Evolutionary conservation across 2,888 invertebrate genomes (phyloP).

Genomic region (Taphrorychus bicolor): DNA sequence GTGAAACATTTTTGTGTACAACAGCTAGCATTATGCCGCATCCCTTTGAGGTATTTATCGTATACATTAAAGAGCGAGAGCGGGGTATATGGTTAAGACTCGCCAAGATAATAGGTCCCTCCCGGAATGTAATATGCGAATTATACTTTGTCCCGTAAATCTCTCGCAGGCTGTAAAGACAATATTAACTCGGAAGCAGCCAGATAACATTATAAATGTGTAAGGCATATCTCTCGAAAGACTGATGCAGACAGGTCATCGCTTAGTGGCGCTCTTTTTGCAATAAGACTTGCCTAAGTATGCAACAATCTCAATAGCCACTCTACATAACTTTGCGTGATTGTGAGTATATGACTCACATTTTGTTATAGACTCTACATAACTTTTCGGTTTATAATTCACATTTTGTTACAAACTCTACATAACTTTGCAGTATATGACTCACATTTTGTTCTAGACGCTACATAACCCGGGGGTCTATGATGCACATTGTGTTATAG

Average conservation of each 20-base stretch:
- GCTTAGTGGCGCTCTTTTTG: constrained; percentile 10
- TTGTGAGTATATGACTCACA: too few species aligned
- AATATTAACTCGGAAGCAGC: constrained; percentile 55
- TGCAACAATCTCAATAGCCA: too few species aligned
- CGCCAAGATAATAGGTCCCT: constrained; percentile 40
- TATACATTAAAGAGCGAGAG: constrained; percentile 37
- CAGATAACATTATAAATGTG: constrained; percentile 43
- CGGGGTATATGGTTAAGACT: constrained; percentile 39
- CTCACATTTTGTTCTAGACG: too few species aligned
- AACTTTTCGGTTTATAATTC: too few species aligned
- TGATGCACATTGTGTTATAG: too few species aligned
- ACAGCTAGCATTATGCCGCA: constrained; percentile 22
- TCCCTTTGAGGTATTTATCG: constrained; percentile 38
- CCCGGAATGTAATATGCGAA: constrained; percentile 58
- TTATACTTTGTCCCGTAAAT: constrained; percentile 57
- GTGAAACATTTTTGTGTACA: constrained; percentile 29
- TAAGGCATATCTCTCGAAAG: constrained; percentile 36
- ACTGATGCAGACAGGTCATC: constrained; percentile 24
- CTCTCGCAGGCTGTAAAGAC: constrained; percentile 57
- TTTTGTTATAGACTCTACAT: too few species aligned
- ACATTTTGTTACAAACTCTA: too few species aligned
- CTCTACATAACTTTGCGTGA: too few species aligned
- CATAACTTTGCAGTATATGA: too few species aligned
- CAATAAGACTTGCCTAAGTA: too few species aligned
- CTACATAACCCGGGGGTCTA: too few species aligned